phyloP scores from a whole-genome alignment of 2,888 invertebrate species.

The Esperia sulphurella region DNA sequence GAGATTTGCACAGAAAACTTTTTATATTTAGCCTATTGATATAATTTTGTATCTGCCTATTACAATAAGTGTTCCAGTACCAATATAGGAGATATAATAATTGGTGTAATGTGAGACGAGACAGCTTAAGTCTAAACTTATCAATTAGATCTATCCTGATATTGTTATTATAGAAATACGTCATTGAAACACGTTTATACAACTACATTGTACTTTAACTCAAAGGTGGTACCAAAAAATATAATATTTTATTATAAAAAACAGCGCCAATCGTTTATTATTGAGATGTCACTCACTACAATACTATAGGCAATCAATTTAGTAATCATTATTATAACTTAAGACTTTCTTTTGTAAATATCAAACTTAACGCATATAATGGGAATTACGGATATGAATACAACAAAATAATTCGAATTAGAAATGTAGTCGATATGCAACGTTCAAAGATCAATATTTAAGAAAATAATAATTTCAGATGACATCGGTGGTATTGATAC shows the following conservation, averaged over 20 bases:
- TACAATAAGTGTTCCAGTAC: slow-evolving; percentile 64
- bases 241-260: slow-evolving; percentile 54
- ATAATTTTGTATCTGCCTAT: slow-evolving; percentile 67
- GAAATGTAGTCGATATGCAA: slow-evolving; percentile 79
- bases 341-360: slow-evolving; percentile 48
- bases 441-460: slow-evolving; percentile 69
- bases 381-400: slow-evolving; percentile 68
- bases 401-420: slow-evolving; percentile 71
- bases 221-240: slow-evolving; percentile 77
- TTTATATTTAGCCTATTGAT: slow-evolving; percentile 64
- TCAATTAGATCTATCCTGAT: slow-evolving; percentile 63
- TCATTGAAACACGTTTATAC: slow-evolving; percentile 66
- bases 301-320: slow-evolving; percentile 61
- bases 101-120: slow-evolving; percentile 70
- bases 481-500: slow-evolving; percentile 72
- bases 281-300: slow-evolving; percentile 65
- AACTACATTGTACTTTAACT: slow-evolving; percentile 77
- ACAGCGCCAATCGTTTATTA: slow-evolving; percentile 65
- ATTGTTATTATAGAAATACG: slow-evolving; percentile 62
- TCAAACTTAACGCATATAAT: slow-evolving; percentile 64
- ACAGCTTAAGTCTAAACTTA: slow-evolving; percentile 70
- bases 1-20: slow-evolving; percentile 72
- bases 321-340: slow-evolving; percentile 61
- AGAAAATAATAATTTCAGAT: slow-evolving; percentile 54
- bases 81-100: slow-evolving; percentile 53